Evolutionary conservation across 2,113 vertebrate species (phyloP).

Genomic region (Hippocampus zosterae): DNA sequence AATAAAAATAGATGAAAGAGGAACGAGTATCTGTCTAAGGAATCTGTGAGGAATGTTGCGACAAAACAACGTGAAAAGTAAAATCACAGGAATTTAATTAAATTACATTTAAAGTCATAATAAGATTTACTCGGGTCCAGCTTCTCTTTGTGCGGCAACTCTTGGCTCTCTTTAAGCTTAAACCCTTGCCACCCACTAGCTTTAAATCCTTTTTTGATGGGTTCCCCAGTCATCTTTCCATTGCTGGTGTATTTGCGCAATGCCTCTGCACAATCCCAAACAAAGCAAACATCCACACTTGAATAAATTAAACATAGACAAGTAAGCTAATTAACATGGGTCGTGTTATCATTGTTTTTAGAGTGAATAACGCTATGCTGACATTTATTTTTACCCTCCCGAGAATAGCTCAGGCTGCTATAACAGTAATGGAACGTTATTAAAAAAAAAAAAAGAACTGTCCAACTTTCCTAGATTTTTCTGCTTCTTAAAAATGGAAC

Average conservation of each 20-base stretch:
- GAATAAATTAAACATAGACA: slow-evolving; percentile 2
- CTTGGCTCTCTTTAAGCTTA: slow-evolving; percentile 33
- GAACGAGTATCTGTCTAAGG: not conserved
- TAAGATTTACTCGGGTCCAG: slow-evolving; percentile 54
- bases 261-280: slow-evolving; percentile 6
- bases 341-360: slow-evolving; percentile 36
- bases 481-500: slow-evolving; percentile 31
- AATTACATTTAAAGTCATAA: slow-evolving; percentile 35
- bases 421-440: not conserved
- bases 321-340: not conserved
- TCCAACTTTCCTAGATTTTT: slow-evolving; percentile 31
- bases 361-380: not conserved
- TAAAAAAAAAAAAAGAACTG: not conserved
- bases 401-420: not conserved
- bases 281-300: slow-evolving; percentile 9
- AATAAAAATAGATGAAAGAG: not conserved
- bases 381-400: not conserved
- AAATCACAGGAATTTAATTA: slow-evolving; percentile 11
- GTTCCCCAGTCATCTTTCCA: slow-evolving; percentile 54
- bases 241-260: slow-evolving; percentile 25
- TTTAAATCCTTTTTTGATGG: slow-evolving; percentile 74
- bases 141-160: slow-evolving; percentile 53
- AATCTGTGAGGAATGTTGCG: not conserved
- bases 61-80: slow-evolving; percentile 40
- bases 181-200: slow-evolving; percentile 43